Percentiles rank a stretch among this genome's conserved stretches.
Evolutionary conservation across 2,888 invertebrate species (phyloP).

Genomic region (Hyles lineata): DNA sequence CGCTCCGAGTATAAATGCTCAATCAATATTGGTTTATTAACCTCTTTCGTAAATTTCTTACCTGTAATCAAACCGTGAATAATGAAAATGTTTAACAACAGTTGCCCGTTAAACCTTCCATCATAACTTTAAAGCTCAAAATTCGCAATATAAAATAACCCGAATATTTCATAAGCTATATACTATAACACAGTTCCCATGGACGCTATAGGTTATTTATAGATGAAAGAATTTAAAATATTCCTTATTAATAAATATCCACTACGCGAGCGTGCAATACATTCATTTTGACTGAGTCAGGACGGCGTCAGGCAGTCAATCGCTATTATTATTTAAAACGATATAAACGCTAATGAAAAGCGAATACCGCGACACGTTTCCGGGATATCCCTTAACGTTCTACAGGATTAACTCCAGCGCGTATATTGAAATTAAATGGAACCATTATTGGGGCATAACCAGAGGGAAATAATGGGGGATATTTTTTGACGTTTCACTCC

Average conservation of each 20-base stretch:
- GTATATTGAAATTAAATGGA: conserved; percentile 36
- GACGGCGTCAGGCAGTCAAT: conserved; percentile 2
- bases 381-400: conserved; percentile 41
- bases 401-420: conserved; percentile 44
- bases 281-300: not conserved
- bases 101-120: no score
- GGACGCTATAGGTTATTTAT: no score
- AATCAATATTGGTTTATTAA: no score
- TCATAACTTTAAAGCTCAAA: no score
- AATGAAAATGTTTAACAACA: no score
- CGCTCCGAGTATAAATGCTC: no score
- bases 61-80: no score
- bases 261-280: not conserved
- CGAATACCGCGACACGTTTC: conserved; percentile 43
- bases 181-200: no score
- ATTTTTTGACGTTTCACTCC: conserved; percentile 13
- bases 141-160: no score
- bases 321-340: conserved; percentile 20
- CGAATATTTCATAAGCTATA: not conserved
- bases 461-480: conserved; percentile 12
- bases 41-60: no score
- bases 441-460: conserved; percentile 23
- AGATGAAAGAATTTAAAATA: not conserved
- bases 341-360: conserved; percentile 56
- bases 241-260: not conserved